These are phyloP conservation scores for Andrena flavipes DNA, from an alignment of 2,888 invertebrate genomes.

Conservation along the genomic window DNA sequence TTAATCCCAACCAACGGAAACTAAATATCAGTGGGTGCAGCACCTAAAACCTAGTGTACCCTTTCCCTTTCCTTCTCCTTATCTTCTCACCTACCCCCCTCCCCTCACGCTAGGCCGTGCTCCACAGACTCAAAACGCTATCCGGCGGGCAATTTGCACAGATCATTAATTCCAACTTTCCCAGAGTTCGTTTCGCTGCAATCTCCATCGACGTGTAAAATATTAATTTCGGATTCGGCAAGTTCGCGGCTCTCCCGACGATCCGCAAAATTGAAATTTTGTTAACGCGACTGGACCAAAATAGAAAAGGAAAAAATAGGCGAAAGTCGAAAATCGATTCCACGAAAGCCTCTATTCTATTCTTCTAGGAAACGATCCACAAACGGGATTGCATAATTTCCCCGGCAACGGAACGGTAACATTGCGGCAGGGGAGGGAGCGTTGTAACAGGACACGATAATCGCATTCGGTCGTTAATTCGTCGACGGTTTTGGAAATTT, in stretches of 20 bases:
- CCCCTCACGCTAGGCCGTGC: no score
- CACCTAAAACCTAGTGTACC: no score
- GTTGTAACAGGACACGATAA: constrained; percentile 38
- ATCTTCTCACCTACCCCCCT: no score
- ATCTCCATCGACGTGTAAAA: constrained; percentile 27
- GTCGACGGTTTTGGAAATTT: constrained; percentile 42
- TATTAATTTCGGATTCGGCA: constrained; percentile 21
- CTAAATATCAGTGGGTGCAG: no score
- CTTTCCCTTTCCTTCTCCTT: no score
- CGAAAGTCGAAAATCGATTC: neutral
- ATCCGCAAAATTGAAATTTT: constrained; percentile 29
- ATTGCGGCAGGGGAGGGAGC: neutral
- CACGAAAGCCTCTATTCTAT: neutral
- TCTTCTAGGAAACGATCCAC: neutral
- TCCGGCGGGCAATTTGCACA: constrained; percentile 22
- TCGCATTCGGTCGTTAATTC: constrained; percentile 47
- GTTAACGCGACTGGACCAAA: neutral
- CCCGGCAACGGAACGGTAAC: neutral
- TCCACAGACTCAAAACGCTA: constrained; percentile 3
- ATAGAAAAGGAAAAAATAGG: neutral
- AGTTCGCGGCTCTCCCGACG: neutral
- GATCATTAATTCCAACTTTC: constrained; percentile 37
- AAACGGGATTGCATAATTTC: neutral
- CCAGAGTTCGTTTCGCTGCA: constrained; percentile 16
- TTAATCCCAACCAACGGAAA: no score